These are phyloP conservation scores for Scaptomyza flava DNA, from an alignment of 2,888 invertebrate species.

Conservation along the genomic window DNA sequence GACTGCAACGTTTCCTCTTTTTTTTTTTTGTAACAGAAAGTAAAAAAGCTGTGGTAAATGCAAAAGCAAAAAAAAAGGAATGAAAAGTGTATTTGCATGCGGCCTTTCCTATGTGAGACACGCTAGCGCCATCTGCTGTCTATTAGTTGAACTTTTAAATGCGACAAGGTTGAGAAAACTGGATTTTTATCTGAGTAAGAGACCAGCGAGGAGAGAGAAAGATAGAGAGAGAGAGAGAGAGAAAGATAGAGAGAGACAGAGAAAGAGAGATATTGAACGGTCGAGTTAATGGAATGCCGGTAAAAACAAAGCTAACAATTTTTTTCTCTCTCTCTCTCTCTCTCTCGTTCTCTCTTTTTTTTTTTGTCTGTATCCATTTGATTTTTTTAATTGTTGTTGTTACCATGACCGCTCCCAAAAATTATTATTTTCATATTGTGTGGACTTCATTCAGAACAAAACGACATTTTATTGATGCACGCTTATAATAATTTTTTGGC, in stretches of 20 bases:
- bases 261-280: background rate
- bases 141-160: slow-evolving; percentile 44
- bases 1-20: too few relatives aligned
- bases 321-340: slow-evolving; percentile 27
- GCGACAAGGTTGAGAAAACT: slow-evolving; percentile 32
- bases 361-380: background rate
- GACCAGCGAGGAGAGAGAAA: background rate
- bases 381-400: slow-evolving; percentile 41
- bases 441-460: slow-evolving; percentile 26
- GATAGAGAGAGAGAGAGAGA: background rate
- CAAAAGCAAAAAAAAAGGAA: slow-evolving; percentile 2
- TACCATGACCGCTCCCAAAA: slow-evolving; percentile 70
- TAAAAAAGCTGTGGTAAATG: background rate
- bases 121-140: slow-evolving; percentile 61
- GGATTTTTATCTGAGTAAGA: slow-evolving; percentile 47
- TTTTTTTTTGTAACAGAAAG: too few relatives aligned
- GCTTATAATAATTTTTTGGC: slow-evolving; percentile 40
- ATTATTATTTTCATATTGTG: slow-evolving; percentile 54
- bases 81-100: slow-evolving; percentile 37
- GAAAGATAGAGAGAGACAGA: background rate
- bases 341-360: slow-evolving; percentile 27
- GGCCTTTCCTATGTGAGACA: slow-evolving; percentile 39
- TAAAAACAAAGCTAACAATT: slow-evolving; percentile 46
- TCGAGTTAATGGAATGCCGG: slow-evolving; percentile 46
- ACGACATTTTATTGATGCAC: slow-evolving; percentile 18